Conservation (phyloP, 2,888 invertebrate genomes). For the Patella depressa region DNA sequence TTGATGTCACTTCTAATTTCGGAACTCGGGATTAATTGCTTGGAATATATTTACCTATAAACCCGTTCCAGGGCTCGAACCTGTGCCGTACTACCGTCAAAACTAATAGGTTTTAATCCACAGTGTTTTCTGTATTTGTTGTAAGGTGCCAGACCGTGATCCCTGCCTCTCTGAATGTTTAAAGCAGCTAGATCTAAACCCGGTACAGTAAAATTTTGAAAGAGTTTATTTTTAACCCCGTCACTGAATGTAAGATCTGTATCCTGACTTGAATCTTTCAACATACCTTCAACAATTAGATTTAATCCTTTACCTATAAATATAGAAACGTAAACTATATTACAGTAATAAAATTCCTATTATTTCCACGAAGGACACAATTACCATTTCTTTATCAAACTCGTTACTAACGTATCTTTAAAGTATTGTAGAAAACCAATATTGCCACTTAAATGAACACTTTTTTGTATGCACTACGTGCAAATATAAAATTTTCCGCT, state of each 20-base stretch:
- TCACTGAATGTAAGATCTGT: not conserved
- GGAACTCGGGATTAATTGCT: no score
- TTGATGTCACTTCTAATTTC: no score
- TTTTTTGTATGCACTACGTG: no score
- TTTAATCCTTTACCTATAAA: not conserved
- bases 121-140: constrained; percentile 20
- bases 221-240: not conserved
- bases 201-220: not conserved
- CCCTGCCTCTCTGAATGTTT: constrained; percentile 41
- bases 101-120: not conserved
- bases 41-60: not conserved
- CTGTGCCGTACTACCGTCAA: not conserved
- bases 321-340: no score
- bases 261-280: constrained; percentile 7
- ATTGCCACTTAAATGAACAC: no score
- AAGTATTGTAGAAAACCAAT: no score
- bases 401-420: no score
- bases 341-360: no score
- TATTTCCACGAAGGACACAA: no score
- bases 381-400: no score
- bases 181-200: constrained; percentile 35
- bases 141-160: constrained; percentile 40
- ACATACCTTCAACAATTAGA: constrained; percentile 17
- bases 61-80: not conserved
- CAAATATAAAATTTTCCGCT: no score